Base-by-base conservation (phyloP, 1,140 invertebrate species). In the Formica exsecta region DNA sequence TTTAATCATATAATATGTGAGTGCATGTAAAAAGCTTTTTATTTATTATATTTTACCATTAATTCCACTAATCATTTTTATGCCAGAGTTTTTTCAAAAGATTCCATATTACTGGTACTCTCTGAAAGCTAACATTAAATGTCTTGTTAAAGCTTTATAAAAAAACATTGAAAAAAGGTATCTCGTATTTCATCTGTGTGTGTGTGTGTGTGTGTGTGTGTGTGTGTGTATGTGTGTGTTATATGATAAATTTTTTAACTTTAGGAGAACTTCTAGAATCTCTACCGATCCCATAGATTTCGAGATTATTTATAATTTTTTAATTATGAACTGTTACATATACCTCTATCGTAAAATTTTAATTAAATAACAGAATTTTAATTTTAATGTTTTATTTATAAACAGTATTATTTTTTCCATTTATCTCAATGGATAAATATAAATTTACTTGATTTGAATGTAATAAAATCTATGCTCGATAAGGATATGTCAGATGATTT, bases 41-140 rank as follows among this genome's bases (percentile, higher is more conserved):
- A 41, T 66, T 68, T 16, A n/a, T 65, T 65, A 65, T 65, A 38
- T 41, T 41, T 41, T 11, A 54, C 9, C 6, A 54, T 68, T 68
- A 68, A 25, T 25, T 68, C 6, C 13, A 41, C 9, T 11, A 68
- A 41, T 5, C 8, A 25, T 19, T 19, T 71, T 71, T 51, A 71
- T 51, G 8, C n/a, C 8, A 66, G 13, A 38, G 1, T 65, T 4
- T 16, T 13, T 41, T 66, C 6, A 41, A 68, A 68, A 25, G 2
- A 65, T 65, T 1, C 3, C 3, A 44, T 6, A 29, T 0, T 29
- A 29, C 25, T 29, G 19, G 11, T 64, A 29, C 13, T 64, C 16
- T 2, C 16, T 51, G 48, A 19, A 16, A 51, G 48, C 16, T 51
- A 25, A 48, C 48, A 44, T 29, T 29, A 71, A 54, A 71, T 25